Conservation (phyloP, 2,113 vertebrate species). For the Melanotaenia duboulayi region DNA sequence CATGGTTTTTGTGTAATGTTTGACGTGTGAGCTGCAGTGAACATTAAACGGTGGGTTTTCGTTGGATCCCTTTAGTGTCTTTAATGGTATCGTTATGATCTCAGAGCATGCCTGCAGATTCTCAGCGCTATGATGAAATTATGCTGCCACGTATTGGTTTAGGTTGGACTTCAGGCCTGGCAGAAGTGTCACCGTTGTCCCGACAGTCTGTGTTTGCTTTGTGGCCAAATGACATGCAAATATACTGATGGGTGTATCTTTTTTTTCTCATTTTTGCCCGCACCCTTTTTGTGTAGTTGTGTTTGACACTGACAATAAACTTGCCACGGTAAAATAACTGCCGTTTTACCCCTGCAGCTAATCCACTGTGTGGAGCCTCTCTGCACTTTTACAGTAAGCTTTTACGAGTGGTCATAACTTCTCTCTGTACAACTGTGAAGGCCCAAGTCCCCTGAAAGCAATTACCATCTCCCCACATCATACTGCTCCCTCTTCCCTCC, state of each 20-base stretch:
- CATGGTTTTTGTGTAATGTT: slow-evolving; percentile 60
- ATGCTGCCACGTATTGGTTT: slow-evolving; percentile 56
- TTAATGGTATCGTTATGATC: slow-evolving; percentile 73
- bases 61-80: slow-evolving; percentile 67
- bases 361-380: slow-evolving; percentile 1
- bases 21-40: slow-evolving; percentile 56
- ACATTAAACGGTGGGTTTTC: slow-evolving; percentile 63
- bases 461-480: slow-evolving; percentile 61
- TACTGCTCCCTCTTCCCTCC: slow-evolving; percentile 49
- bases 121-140: slow-evolving; percentile 71
- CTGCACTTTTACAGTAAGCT: slow-evolving; percentile 45
- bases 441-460: slow-evolving; percentile 65
- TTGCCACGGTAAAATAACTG: slow-evolving; percentile 37
- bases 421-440: slow-evolving; percentile 23
- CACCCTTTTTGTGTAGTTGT: neutral
- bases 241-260: slow-evolving; percentile 7
- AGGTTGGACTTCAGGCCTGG: slow-evolving; percentile 32
- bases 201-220: slow-evolving; percentile 19
- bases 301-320: slow-evolving; percentile 28
- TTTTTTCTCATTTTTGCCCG: neutral
- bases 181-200: slow-evolving; percentile 19
- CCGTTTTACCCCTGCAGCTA: slow-evolving; percentile 18
- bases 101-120: slow-evolving; percentile 73
- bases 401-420: slow-evolving; percentile 64
- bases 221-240: slow-evolving; percentile 12